Conservation (phyloP, 2,888 invertebrate genomes). For the Agonopterix arenella region DNA sequence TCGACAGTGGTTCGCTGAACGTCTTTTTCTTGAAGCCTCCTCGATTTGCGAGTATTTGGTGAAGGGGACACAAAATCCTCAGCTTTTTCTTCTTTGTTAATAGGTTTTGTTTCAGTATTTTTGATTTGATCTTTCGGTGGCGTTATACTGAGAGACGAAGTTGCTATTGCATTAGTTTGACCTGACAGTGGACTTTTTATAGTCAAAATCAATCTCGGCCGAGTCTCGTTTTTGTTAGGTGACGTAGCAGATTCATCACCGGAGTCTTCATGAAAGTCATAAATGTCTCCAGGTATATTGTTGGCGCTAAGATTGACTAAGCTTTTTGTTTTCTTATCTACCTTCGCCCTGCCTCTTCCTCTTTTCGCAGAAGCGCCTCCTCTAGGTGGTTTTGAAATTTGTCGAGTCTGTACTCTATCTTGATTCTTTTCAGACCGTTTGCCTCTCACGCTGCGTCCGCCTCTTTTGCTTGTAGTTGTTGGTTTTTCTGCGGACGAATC, state of each 20-base stretch:
- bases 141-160: conserved; percentile 56
- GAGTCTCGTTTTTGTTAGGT: conserved; percentile 65
- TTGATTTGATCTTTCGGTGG: conserved; percentile 23
- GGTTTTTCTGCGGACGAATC: conserved; percentile 29
- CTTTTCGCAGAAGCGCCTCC: conserved; percentile 52
- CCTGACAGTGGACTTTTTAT: conserved; percentile 83
- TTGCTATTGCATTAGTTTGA: conserved; percentile 49
- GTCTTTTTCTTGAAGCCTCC: conserved; percentile 87
- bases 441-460: conserved; percentile 59
- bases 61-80: conserved; percentile 81
- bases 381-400: conserved; percentile 58
- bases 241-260: conserved; percentile 81
- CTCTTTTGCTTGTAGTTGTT: conserved; percentile 40
- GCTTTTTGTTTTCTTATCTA: conserved; percentile 70
- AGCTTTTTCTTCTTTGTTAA: conserved; percentile 59
- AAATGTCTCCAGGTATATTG: conserved; percentile 85
- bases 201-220: conserved; percentile 87
- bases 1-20: conserved; percentile 87
- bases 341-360: conserved; percentile 69
- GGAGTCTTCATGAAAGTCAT: conserved; percentile 94
- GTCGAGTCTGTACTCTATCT: conserved; percentile 64
- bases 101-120: conserved; percentile 32
- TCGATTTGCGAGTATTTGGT: conserved; percentile 86
- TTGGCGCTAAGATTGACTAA: conserved; percentile 69
- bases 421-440: conserved; percentile 53